phyloP scores from a whole-genome alignment of 2,797 vertebrate genomes.

The Acrossocheilus wenchowensis region DNA sequence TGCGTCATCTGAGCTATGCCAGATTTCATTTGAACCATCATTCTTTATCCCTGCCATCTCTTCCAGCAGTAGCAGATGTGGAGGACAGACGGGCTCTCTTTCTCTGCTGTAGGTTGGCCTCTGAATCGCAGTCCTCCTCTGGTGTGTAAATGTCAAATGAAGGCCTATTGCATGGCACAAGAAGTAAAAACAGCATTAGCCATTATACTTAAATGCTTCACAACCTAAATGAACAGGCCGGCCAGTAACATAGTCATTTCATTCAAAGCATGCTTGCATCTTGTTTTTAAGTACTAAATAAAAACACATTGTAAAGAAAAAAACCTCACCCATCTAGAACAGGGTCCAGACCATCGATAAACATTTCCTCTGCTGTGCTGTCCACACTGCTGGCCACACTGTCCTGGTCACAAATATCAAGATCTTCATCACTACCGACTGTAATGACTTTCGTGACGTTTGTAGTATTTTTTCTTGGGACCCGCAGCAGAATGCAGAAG shows the following conservation, averaged over 20 bases:
- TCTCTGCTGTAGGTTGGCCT: neutral
- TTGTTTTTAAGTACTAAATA: neutral
- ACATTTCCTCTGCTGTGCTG: conserved; percentile 26
- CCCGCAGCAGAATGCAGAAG: neutral
- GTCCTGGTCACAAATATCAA: conserved; percentile 1
- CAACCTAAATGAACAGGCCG: neutral
- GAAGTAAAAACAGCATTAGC: neutral
- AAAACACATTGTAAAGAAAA: neutral
- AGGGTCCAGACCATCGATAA: conserved; percentile 32
- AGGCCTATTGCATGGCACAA: neutral
- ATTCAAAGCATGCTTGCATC: neutral
- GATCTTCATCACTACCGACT: neutral
- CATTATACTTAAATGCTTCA: neutral
- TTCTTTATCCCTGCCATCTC: neutral
- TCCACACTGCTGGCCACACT: conserved; percentile 35
- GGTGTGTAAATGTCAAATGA: neutral
- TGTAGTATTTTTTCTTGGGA: neutral
- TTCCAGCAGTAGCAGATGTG: neutral
- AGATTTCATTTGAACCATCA: conserved; percentile 1
- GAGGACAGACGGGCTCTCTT: neutral
- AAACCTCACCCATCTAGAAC: conserved; percentile 16
- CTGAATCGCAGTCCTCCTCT: neutral
- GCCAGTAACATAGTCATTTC: neutral
- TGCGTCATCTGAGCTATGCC: neutral
- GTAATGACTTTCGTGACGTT: neutral